Conservation (phyloP, 2,113 vertebrate species). For the Pollachius pollachius region DNA sequence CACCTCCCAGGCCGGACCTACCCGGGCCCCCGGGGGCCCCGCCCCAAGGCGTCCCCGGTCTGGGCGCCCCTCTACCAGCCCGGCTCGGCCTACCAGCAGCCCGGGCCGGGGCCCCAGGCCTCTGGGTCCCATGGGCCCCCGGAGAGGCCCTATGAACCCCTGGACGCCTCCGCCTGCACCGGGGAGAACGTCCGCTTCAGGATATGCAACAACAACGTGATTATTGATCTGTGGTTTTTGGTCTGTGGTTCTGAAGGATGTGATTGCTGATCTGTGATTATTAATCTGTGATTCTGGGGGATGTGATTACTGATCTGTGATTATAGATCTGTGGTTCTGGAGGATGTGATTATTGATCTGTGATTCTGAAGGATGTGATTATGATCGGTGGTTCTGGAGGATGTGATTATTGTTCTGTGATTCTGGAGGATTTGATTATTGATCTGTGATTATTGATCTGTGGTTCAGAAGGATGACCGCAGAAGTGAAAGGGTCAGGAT, state of each 20-base stretch:
- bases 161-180: conserved; percentile 66
- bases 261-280: conserved; percentile 18
- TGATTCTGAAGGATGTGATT: too few species aligned
- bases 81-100: conserved; percentile 46
- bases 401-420: conserved; percentile 9
- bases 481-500: too few species aligned
- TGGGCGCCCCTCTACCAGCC: conserved; percentile 78
- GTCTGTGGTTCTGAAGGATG: conserved; percentile 27
- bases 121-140: conserved; percentile 21
- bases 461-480: conserved; percentile 13
- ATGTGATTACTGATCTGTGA: conserved; percentile 57
- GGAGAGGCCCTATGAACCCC: conserved; percentile 46
- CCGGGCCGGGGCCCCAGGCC: conserved; percentile 52
- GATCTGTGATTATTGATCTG: conserved; percentile 64
- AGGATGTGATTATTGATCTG: too few species aligned
- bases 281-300: too few species aligned
- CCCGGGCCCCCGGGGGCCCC: conserved; percentile 52
- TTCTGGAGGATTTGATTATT: conserved; percentile 34
- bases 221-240: conserved; percentile 29
- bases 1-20: conserved; percentile 50
- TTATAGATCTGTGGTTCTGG: conserved; percentile 14
- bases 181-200: conserved; percentile 77
- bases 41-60: conserved; percentile 56
- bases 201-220: conserved; percentile 86
- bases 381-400: not conserved